Evolutionary conservation across 1,140 invertebrate genomes (phyloP), one percentile per base, ranked within the genome.

Genomic region (Diorhabda sublineata): DNA sequence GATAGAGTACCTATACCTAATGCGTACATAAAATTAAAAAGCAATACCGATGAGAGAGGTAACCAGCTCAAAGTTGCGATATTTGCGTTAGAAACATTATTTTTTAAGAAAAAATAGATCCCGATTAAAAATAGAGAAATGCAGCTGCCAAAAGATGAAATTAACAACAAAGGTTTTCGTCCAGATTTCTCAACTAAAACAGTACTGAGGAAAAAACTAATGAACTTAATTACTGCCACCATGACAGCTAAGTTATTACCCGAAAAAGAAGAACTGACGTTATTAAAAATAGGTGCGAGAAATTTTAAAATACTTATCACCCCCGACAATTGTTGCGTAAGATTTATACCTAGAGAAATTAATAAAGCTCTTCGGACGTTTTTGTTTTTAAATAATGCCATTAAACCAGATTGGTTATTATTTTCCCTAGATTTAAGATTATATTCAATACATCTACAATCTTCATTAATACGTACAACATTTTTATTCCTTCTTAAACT

Each of bases 1-100:
- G 93, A 91, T 7, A 96, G 81, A 0, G 94, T 92, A 2, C 93
- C 93, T 73, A 93, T 90, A 3, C 91, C 92, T 78, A 87, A 81
- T 81, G 88, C 87, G 77, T 90, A 92, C 0, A 87, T 84, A 41
- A 88, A 81, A 42, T 90, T 90, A 81, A 88, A 92, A 58, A 88
- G 66, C 2, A 91, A 83, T 9, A 92, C 77, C 0, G 87, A 85
- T 3, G 84, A 76, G 3, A 92, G 82, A 2, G 91, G 91, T 5
- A 92, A 74, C 86, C 88, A 89, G 1, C 82, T 74, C 42, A 91
- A 82, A 7, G 70, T 79, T 3, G 75, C 76, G 0, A 86, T 81
- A 26, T 87, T 83, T 0, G 79, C 71, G 26, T 26, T 26, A 0
- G 78, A 84, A 0, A 77, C 78, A 26, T 84, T 74, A 8, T 82